A percentile compares a stretch with the other conserved stretches of the same genome.
Conservation (phyloP, 2,888 invertebrate species). For the Caenorhabditis zanzibari region DNA sequence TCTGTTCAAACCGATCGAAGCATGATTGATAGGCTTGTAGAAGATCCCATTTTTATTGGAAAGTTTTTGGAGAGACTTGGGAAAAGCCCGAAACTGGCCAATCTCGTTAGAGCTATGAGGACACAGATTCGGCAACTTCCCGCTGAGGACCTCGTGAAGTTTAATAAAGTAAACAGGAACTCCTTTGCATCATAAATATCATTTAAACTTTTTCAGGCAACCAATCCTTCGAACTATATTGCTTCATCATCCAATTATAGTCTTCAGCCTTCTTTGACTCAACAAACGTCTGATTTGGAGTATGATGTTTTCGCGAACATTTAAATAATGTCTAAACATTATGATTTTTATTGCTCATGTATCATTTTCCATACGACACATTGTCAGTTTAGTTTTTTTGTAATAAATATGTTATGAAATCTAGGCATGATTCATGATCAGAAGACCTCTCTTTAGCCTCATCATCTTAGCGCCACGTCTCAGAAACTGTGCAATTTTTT, state of each 20-base stretch:
- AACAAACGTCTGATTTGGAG: constrained; percentile 16
- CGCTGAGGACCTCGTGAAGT: background rate
- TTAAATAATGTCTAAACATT: background rate
- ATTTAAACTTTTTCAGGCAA: constrained; percentile 1
- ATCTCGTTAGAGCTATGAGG: constrained; percentile 30
- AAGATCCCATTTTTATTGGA: constrained; percentile 1
- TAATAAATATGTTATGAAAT: background rate
- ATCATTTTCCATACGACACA: background rate
- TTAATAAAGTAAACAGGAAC: background rate
- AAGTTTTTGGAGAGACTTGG: constrained; percentile 8
- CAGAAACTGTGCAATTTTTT: background rate
- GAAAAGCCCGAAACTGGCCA: background rate
- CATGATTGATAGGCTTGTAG: background rate
- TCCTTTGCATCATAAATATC: too few species aligned
- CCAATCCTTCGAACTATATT: background rate
- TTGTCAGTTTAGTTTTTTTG: background rate
- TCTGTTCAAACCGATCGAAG: constrained; percentile 38
- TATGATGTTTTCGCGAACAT: background rate
- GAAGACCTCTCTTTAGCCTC: too few species aligned
- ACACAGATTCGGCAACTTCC: constrained; percentile 12
- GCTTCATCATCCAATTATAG: background rate
- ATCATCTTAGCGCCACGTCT: background rate
- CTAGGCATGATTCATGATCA: background rate
- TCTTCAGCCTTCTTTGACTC: background rate
- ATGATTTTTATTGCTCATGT: background rate